Evolutionary conservation across 2,888 invertebrate species (phyloP), one percentile per base, ranked within the genome.

Genomic region (Xestobium rufovillosum): DNA sequence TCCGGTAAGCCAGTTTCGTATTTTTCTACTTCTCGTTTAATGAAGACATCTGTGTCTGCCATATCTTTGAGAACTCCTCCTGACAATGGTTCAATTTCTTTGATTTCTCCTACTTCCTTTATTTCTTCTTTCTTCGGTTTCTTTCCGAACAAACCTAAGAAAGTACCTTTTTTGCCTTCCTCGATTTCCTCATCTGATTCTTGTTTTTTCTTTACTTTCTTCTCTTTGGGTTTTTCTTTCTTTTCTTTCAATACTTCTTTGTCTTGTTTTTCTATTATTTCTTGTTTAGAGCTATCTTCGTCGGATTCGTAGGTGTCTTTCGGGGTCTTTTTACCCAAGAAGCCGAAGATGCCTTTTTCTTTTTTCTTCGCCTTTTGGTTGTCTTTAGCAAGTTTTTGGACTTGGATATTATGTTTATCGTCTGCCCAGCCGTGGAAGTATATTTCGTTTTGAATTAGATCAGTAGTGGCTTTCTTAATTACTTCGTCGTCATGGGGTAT

Each of bases 221-320:
- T 33, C 10, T 25, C 34, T 43, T 36, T 27, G 31, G 38, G 40
- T 42, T 42, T 43, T 45, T 19, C 32, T 17, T 39, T 33, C 43
- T 40, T 29, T 44, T 63, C 59, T 45, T 59, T 59, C 0, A 59
- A 59, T 14, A 55, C 45, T 47, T 63, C 60, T 30, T 50, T 49
- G 27, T 62, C 61, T 32, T 62, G 63, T 45, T 64, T 64, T 41
- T 63, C 61, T 12, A 61, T 49, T 19, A 61, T 57, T 38, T 56
- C 57, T 36, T 45, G 51, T 34, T 45, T 45, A 16, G 45, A 50
- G 14, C 55, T 54, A 23, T 60, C 57, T 26, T 44, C 46, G 15
- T 59, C 60, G 14, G 56, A 57, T 16, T 57, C 59, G 37, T 59
- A 58, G 31, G 54, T 50, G 25, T 62, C 61, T 51, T 53, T 61